Conservation (phyloP, 2,888 invertebrate genomes). For the Synergus gifuensis region DNA sequence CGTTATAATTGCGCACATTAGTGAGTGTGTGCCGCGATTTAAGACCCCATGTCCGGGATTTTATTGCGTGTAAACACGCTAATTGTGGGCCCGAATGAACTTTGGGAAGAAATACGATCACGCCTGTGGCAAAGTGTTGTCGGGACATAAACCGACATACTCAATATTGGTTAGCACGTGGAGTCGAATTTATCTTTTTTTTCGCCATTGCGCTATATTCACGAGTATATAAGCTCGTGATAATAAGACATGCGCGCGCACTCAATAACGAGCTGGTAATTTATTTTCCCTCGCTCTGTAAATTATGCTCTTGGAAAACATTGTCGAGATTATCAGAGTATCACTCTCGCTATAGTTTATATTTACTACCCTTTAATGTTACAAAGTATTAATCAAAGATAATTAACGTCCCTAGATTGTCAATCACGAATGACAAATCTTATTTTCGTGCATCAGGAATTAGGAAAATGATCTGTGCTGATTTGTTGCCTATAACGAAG, state of each 20-base stretch:
- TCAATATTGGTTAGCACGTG: slow-evolving; percentile 28
- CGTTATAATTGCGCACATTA: slow-evolving; percentile 37
- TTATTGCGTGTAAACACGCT: slow-evolving; percentile 62
- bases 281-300: slow-evolving; percentile 27
- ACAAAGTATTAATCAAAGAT: background rate
- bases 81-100: slow-evolving; percentile 52
- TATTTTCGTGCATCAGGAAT: background rate
- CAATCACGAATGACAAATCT: background rate
- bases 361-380: slow-evolving; percentile 18
- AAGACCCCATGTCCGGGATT: slow-evolving; percentile 41
- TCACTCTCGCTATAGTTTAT: background rate
- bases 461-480: background rate
- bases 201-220: background rate
- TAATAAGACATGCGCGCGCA: slow-evolving; percentile 18
- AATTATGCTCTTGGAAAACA: slow-evolving; percentile 25
- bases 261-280: slow-evolving; percentile 34
- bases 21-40: slow-evolving; percentile 22
- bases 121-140: slow-evolving; percentile 39
- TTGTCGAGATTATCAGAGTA: slow-evolving; percentile 16
- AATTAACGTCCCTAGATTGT: background rate
- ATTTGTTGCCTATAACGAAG: background rate
- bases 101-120: slow-evolving; percentile 39
- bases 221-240: background rate
- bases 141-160: slow-evolving; percentile 27
- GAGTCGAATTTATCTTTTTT: slow-evolving; percentile 19